Base-by-base conservation (phyloP, 2,797 vertebrate species). In the Centropyge bicolor region DNA sequence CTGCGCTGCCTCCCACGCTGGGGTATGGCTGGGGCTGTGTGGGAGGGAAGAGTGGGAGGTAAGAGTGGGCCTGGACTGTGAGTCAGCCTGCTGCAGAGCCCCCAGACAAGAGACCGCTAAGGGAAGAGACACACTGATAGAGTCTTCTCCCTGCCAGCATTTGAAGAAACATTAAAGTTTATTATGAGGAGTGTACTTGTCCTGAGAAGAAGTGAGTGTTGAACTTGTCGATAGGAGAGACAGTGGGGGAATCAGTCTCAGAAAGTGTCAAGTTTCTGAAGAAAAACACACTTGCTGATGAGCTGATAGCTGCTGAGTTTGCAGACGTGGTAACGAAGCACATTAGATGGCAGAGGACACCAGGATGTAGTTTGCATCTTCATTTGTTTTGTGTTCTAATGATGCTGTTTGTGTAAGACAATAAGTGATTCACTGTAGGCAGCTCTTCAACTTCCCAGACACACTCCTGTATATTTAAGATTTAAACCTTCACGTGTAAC, bases 1-100 rank as follows among this genome's bases (percentile, higher is more conserved):
- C 88, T 84, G 86, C 41, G 76, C 85, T 76, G 89, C 92, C 94
- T 93, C 93, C 94, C 91, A 94, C 92, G 85, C 91, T 76, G 89
- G 91, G 90, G 91, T 93, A 74, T 78, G 74, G 80, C 88, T 73
- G 87, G 89, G 88, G 88, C 86, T 83, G 84, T 80, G 89, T 86
- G 77, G 89, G 89, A 84, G 89, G 74, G 63, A 56, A 8, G 78
- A 86, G 88, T 84, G 85, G 84, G 90, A 74, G 79, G 82, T 74
- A 80, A 35, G 88, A 90, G 92, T 90, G 88, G 91, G 89, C 72
- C 9, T 77, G 24, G 80, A 85, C 83, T 78, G 85, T 94, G 92
- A 94, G 92, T 93, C 92, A 93, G 89, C 68, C 89, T 73, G 90
- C 85, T 79, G 84, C 72, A 51, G 70, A 87, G 87, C 86, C 90